Evolutionary conservation across 2,113 vertebrate species (phyloP), one percentile per base, ranked within the genome.

Genomic region (Chascanopsetta lugubris): DNA sequence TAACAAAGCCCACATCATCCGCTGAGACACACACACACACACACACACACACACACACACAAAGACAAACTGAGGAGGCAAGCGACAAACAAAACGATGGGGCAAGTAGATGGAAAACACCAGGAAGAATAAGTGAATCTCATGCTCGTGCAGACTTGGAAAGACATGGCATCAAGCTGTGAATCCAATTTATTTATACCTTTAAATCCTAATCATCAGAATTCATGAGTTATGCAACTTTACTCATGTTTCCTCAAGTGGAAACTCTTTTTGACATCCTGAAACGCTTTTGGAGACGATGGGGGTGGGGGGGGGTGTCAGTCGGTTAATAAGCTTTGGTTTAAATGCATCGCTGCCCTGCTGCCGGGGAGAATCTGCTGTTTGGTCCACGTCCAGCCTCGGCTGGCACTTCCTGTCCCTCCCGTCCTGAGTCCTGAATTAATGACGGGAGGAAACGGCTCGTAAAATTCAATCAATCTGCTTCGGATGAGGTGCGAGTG

Each of bases 361-460:
- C 72, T 81, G 77, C 73, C 77, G 61, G 63, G 75, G 72, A 72
- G 69, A n/a, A n/a, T n/a, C 30, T 17, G 0, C 42, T 47, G 8
- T 61, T 73, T 74, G 63, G 26, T 58, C 32, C 4, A 26, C 30
- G 32, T 74, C 62, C 51, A 74, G 40, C 32, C 65, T 60, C 30
- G 69, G 73, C 30, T 79, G 59, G 30, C 54, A 61, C n/a, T n/a
- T 40, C 38, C 38, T 40, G 15, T 40, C 38, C 38, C 38, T 40
- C 38, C 38, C 5, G 2, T 72, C 62, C 48, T 61, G 73, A 75
- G n/a, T n/a, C n/a, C 51, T 32, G 50, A 72, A 84, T 61, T 63
- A 65, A 32, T 5, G 1, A 55, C 66, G 7, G 34, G 20, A 42
- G 22, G 18, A 47, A 60, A 40, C 4, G 2, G 15, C 38, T n/a